Conservation (phyloP, 2,113 vertebrate genomes). For the Petromus typicus region DNA sequence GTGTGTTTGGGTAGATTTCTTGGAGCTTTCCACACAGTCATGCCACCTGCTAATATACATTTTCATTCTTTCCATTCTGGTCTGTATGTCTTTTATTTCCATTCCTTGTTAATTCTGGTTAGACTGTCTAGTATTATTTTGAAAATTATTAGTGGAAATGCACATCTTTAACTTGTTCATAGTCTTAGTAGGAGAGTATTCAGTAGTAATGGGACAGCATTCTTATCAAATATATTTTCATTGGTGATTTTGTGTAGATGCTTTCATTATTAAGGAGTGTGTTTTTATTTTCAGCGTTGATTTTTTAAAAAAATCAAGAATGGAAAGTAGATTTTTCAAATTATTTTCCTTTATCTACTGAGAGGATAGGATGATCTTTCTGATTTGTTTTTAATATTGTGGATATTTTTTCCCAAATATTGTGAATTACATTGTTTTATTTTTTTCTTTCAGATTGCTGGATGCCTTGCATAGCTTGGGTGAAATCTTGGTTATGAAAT, state of each 20-base stretch:
- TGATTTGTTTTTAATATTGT: neutral
- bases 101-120: neutral
- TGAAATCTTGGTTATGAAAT: neutral
- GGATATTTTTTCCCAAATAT: neutral
- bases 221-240: neutral
- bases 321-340: slow-evolving; percentile 12
- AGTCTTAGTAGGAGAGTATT: neutral
- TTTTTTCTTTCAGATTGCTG: neutral
- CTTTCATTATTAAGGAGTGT: neutral
- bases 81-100: neutral
- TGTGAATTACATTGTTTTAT: neutral
- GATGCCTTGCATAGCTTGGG: neutral
- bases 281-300: too few species aligned
- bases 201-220: neutral
- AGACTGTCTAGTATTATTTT: neutral
- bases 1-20: neutral
- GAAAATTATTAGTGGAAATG: neutral
- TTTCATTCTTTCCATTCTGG: neutral
- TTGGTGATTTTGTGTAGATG: neutral
- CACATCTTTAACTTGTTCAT: neutral
- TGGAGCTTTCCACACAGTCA: neutral
- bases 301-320: neutral
- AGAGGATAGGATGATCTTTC: neutral
- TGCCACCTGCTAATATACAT: neutral
- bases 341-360: neutral